Base-by-base conservation (phyloP, 2,888 invertebrate genomes). In the Ptilodon capucinus region DNA sequence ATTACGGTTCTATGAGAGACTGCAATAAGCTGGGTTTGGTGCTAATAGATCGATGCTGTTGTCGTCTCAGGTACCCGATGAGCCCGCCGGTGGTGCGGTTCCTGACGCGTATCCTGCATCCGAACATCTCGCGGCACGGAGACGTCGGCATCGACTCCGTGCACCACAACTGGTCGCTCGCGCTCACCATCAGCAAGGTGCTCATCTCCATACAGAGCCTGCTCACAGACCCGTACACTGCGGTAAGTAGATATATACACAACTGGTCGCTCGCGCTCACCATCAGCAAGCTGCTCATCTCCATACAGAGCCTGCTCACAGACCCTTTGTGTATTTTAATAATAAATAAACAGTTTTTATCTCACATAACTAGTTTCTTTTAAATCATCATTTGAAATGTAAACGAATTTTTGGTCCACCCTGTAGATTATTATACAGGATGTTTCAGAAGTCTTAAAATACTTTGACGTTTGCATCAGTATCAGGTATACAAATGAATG, bases 261-360 rank as follows among this genome's bases (percentile, higher is more conserved):
- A 98, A 98, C 88, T 98, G 98, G 98, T 97, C 97, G n/a, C 89
- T 98, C 53, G 98, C 97, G 0, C 89, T 98, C 57, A 98, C 98
- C 35, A 95, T 98, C 74, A 95, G 96, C 60, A 98, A 97, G 79
- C 94, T 97, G 49, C 93, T 97, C 64, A 94, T 97, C 52, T 97
- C 97, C 44, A 95, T 97, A 57, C 97, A 97, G 90, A 97, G 96
- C 68, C 90, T 97, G 51, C 92, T 97, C 48, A 97, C 97, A 0
- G 98, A 98, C 87, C 97, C 98, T 0, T 97, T n/a, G n/a, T n/a
- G n/a, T n/a, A n/a, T n/a, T n/a, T n/a, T n/a, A n/a, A n/a, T n/a
- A n/a, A n/a, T n/a, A n/a, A n/a, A n/a, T n/a, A n/a, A n/a, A n/a
- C n/a, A n/a, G n/a, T n/a, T n/a, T n/a, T n/a, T n/a, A n/a, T n/a